Evolutionary conservation across 1,140 invertebrate genomes (phyloP).

Genomic region (Lycorma delicatula): DNA sequence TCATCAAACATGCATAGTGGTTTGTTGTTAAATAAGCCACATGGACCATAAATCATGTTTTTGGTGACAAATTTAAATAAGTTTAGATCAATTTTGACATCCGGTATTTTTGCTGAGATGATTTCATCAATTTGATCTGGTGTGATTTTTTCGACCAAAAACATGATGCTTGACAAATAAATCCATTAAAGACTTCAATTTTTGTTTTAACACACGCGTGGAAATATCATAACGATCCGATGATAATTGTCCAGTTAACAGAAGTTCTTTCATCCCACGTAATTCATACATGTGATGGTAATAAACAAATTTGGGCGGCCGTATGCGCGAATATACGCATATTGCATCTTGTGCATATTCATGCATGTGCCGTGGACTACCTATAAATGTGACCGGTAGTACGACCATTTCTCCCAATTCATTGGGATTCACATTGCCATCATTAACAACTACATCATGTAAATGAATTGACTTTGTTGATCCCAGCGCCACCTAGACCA

Average conservation of each 20-base stretch:
- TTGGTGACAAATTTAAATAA: constrained; percentile 21
- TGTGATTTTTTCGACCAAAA: constrained; percentile 41
- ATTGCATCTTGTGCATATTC: constrained; percentile 43
- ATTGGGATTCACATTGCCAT: constrained; percentile 12
- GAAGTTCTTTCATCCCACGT: no score
- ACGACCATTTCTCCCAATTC: constrained; percentile 17
- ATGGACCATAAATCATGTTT: constrained; percentile 20
- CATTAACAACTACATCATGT: constrained; percentile 19
- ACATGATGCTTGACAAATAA: constrained; percentile 38
- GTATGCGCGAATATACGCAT: constrained; percentile 39
- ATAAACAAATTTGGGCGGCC: constrained; percentile 37
- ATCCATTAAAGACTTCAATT: constrained; percentile 17
- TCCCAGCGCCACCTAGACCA: no score
- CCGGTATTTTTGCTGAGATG: no score
- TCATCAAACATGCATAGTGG: no score
- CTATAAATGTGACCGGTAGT: constrained; percentile 36
- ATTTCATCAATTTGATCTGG: no score
- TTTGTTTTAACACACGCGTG: constrained; percentile 12
- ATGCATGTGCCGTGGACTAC: constrained; percentile 39
- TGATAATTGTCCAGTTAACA: constrained; percentile 27
- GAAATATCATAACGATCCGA: constrained; percentile 15
- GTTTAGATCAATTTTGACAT: no score
- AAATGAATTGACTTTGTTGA: constrained; percentile 32
- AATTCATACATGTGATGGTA: constrained; percentile 43
- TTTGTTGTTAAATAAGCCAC: background rate